Evolutionary conservation across 2,113 vertebrate genomes (phyloP).

Genomic region (Plecotus auritus): DNA sequence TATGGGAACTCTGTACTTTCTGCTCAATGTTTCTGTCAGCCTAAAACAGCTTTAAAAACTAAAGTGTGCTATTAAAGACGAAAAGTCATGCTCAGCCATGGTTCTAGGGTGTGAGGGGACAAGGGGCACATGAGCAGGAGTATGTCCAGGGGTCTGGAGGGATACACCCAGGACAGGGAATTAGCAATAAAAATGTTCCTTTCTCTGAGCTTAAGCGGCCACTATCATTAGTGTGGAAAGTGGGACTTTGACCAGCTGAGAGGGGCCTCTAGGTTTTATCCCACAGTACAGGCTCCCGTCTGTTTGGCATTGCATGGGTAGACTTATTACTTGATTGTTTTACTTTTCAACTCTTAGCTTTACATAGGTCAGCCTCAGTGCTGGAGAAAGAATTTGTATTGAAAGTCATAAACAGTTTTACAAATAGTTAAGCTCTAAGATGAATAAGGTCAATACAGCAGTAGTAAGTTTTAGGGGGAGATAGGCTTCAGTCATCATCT

Average conservation of each 20-base stretch:
- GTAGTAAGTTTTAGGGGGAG: background rate
- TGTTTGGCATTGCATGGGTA: background rate
- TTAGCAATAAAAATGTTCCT: background rate
- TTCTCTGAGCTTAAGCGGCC: background rate
- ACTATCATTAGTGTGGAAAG: background rate
- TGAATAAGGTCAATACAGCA: slow-evolving; percentile 17
- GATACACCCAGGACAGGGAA: background rate
- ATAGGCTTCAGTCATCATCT: background rate
- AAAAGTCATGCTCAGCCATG: background rate
- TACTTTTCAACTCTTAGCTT: slow-evolving; percentile 6
- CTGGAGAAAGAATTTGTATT: background rate
- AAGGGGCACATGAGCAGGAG: background rate
- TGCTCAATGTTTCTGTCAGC: background rate
- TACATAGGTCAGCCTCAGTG: background rate
- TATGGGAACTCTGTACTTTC: background rate
- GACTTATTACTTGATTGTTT: background rate
- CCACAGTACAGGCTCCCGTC: background rate
- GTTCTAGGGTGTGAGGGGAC: background rate
- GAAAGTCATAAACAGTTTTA: slow-evolving; percentile 32
- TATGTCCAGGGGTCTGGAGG: background rate
- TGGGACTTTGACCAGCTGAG: background rate
- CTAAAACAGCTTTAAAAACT: background rate
- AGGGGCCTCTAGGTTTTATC: background rate
- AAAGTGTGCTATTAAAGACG: background rate
- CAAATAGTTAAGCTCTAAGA: slow-evolving; percentile 23